Evolutionary conservation across 2,113 vertebrate species (phyloP), one percentile per base, ranked within the genome.

Genomic region (Ameiurus melas): DNA sequence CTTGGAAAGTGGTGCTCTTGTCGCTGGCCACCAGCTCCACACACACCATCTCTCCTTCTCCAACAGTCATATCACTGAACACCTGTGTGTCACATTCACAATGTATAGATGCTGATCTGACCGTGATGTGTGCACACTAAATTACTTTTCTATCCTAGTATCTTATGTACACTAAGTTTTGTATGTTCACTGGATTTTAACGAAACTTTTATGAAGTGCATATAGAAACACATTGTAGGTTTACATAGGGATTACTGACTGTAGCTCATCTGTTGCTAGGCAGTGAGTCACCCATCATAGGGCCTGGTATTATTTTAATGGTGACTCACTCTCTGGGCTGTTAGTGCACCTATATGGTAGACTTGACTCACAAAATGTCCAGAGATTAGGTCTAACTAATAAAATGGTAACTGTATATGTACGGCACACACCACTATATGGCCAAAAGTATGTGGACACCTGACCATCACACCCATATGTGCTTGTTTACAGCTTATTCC

Each of bases 21-120:
- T 99, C 98, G 7, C 98, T 98, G 85, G 98, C 98, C 91, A 99
- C 98, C 89, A 99, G 96, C 93, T 99, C 98, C 92, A 99, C 98
- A 0, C 98, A 99, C 1, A 99, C 98, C 98, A 99, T 99, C 95
- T 99, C 98, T 0, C 98, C 98, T 92, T 99, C 98, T 4, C 97
- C 98, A 30, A 99, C 98, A 0, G 97, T 98, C 98, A 99, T 99
- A 91, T 99, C 98, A 2, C 96, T 96, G 93, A 99, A 99, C 81
- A 99, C 98, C 98, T 99, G 89, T 25, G 84, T 7, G 53, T 8
- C 39, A 87, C 20, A 86, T 27, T 43, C 13, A 78, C 60, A 53
- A 20, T 14, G 10, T 25, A 53, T 22, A 78, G 0, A 10, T 64
- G 9, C 30, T 30, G 43, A 22, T 64, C 25, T 30, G 47, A 83